Base-by-base conservation (phyloP, 1,140 invertebrate genomes). In the Dryas iulia region DNA sequence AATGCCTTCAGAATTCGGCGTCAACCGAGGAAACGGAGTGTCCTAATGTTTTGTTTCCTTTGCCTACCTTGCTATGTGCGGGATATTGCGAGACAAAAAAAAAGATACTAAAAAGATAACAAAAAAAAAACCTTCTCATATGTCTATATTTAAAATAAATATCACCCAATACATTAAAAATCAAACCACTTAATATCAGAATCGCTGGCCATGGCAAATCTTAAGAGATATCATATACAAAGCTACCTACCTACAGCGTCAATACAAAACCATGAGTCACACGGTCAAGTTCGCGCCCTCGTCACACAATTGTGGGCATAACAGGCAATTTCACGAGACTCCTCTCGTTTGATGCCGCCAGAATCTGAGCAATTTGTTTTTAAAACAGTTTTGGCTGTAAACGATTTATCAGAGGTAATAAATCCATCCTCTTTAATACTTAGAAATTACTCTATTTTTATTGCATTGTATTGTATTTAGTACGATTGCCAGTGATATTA, bases 201-300 rank as follows among this genome's bases (percentile, higher is more conserved):
- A 47, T 21, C 6, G 35, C 35, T 12, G 35, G 35, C n/a, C 35
- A 47, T 47, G 35, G 35, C n/a, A 8, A 10, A 18, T 47, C 35
- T 47, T 10, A 47, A 47, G 35, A 47, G 35, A 47, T 47, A n/a
- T n/a, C n/a, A n/a, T n/a, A n/a, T n/a, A n/a, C n/a, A n/a, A n/a
- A n/a, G n/a, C n/a, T n/a, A n/a, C n/a, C 14, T 47, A 2, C 18
- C 21, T 25, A 26, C 3, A 56, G 47, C 60, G 26, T 62, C 60
- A 53, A 53, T 52, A 61, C 33, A 25, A 60, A 66, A 58, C 24
- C 35, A 26, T 66, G 64, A 66, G 57, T 66, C 64, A 66, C 35
- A 47, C 64, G 64, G 64, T 66, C 64, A 66, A 66, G 64, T 66
- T 66, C 64, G 18, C 57, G 64, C 33, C 35, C 57, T 59, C 57